Evolutionary conservation across 2,797 vertebrate genomes (phyloP).

Genomic region (Sebastes umbrosus): DNA sequence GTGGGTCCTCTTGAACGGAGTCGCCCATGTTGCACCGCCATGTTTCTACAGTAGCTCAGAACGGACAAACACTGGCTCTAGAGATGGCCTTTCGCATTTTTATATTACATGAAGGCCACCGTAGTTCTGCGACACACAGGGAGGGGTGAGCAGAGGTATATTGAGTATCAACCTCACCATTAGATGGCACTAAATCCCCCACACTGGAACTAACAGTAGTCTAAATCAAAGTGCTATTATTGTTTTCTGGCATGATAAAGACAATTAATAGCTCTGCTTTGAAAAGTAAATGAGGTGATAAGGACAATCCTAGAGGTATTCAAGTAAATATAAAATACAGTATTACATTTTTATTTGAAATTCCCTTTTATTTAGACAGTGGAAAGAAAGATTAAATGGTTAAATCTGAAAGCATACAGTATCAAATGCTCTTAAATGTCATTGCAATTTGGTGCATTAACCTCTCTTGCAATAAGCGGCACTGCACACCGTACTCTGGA

Average conservation of each 20-base stretch:
- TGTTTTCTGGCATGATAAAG: neutral
- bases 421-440: constrained; percentile 16
- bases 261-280: neutral
- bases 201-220: neutral
- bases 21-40: neutral
- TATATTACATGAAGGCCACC: neutral
- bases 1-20: too few relatives aligned
- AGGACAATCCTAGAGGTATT: neutral
- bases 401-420: neutral
- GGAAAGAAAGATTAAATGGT: neutral
- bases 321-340: neutral
- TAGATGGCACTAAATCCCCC: neutral
- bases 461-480: constrained; percentile 2
- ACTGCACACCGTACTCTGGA: neutral
- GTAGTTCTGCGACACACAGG: neutral
- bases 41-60: neutral
- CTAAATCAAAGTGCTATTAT: neutral
- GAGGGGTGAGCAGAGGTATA: neutral
- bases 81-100: neutral
- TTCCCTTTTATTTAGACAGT: neutral
- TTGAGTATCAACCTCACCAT: neutral
- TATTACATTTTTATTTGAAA: neutral
- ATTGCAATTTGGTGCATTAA: constrained; percentile 21
- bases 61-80: neutral
- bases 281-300: constrained; percentile 7